Evolutionary conservation across 2,888 invertebrate species (phyloP).

Genomic region (Sphecodes monilicornis): DNA sequence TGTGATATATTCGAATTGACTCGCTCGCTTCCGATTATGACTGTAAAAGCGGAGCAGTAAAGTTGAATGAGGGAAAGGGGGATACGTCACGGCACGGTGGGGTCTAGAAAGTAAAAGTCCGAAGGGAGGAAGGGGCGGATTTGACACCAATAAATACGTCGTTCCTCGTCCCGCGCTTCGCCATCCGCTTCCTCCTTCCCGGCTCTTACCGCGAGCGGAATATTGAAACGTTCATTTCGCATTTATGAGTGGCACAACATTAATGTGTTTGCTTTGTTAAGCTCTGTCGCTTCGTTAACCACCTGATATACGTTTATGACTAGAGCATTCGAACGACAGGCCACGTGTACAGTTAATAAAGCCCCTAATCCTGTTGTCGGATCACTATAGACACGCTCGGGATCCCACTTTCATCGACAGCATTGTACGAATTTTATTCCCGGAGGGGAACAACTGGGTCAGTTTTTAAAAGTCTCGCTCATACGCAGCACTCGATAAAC

Average conservation of each 20-base stretch:
- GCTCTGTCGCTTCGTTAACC: conserved; percentile 45
- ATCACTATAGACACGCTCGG: neutral
- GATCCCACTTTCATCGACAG: conserved; percentile 7
- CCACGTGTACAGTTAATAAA: conserved; percentile 60
- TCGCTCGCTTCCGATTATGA: conserved; percentile 4
- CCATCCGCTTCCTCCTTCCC: neutral
- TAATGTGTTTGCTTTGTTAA: conserved; percentile 73
- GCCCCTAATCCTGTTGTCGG: conserved; percentile 40
- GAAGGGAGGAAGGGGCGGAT: conserved; percentile 14
- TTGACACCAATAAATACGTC: conserved; percentile 40
- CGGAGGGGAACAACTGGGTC: neutral
- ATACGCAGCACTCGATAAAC: neutral
- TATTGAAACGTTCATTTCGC: conserved; percentile 51
- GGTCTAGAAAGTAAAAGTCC: conserved; percentile 27
- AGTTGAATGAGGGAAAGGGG: conserved; percentile 12
- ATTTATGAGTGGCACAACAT: conserved; percentile 69
- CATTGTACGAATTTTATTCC: conserved; percentile 20
- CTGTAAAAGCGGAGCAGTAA: conserved; percentile 8
- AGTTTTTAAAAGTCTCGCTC: neutral
- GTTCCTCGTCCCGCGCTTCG: neutral
- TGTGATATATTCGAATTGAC: neutral
- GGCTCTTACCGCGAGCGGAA: neutral
- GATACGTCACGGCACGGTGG: neutral
- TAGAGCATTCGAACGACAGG: conserved; percentile 46
- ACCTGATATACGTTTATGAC: conserved; percentile 72